These are phyloP conservation scores for Anthophora plumipes DNA, from an alignment of 2,888 invertebrate genomes.

Conservation along the genomic window DNA sequence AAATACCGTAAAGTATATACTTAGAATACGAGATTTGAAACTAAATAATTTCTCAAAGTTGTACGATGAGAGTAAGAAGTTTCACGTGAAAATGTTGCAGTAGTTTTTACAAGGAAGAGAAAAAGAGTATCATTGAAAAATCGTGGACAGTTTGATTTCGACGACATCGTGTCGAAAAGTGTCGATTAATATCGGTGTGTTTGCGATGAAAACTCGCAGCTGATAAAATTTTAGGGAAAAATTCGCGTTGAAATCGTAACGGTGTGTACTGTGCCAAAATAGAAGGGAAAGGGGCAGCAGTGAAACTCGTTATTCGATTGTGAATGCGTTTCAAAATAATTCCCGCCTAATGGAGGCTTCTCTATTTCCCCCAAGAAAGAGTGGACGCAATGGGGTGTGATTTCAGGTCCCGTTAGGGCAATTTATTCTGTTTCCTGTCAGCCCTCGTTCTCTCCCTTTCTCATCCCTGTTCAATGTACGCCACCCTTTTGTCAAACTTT, in stretches of 20 bases:
- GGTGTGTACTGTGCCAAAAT: neutral
- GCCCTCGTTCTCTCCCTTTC: neutral
- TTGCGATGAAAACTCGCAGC: neutral
- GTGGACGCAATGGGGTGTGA: conserved; percentile 10
- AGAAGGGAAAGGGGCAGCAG: neutral
- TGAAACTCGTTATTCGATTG: conserved; percentile 5
- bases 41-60: too few relatives aligned
- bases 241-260: neutral
- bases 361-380: neutral
- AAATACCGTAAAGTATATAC: too few relatives aligned
- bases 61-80: too few relatives aligned
- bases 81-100: too few relatives aligned
- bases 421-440: conserved; percentile 14
- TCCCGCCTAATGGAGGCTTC: conserved; percentile 3
- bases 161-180: neutral
- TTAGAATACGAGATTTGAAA: too few relatives aligned
- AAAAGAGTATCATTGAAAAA: too few relatives aligned
- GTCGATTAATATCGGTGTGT: neutral
- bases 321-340: conserved; percentile 29
- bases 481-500: neutral
- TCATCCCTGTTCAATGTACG: neutral
- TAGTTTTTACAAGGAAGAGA: too few relatives aligned
- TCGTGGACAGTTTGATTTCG: neutral
- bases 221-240: neutral
- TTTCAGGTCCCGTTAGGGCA: conserved; percentile 19